Evolutionary conservation across 2,113 vertebrate genomes (phyloP), one percentile per base, ranked within the genome.

Genomic region (Bujurquina vittata): DNA sequence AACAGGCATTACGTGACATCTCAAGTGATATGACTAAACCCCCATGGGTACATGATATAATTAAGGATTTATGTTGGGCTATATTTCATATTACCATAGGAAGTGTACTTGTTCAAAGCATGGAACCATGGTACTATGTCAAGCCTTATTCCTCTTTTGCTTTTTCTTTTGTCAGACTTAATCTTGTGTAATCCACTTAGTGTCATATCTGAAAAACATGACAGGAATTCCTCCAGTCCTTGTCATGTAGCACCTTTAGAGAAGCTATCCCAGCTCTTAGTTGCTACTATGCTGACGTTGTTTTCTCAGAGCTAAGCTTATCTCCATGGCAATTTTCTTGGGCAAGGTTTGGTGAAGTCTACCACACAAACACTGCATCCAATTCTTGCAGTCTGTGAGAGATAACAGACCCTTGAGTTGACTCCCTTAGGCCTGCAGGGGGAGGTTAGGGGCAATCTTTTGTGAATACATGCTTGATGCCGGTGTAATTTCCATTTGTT

Each of bases 141-240:
- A 90, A 87, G 83, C 85, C 49, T 89, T 88, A 86, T 92, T 93
- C 88, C 77, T 84, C 87, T 82, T 87, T 89, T 86, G 89, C 84
- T 52, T 88, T 84, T 79, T 59, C 79, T 87, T 93, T 94, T 94
- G 91, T 94, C 91, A 82, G 76, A 87, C 85, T 90, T 95, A 95
- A 95, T 95, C 94, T 94, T 31, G 79, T 81, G 85, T 95, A 95
- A 95, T 95, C 95, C 94, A 95, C 93, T 96, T 95, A 93, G 91
- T 92, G 92, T 94, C 92, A 91, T 85, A 95, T 94, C 90, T 92
- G 74, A 79, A 87, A 88, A 93, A 91, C 88, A 94, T 88, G 89
- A 94, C 85, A 85, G 87, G 84, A 92, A 93, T 92, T 86, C 84
- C 26, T 76, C 79, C 55, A 80, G 80, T 81, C 22, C 84, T 84